Base-by-base conservation (phyloP, 2,113 vertebrate species). In the Zootoca vivipara region DNA sequence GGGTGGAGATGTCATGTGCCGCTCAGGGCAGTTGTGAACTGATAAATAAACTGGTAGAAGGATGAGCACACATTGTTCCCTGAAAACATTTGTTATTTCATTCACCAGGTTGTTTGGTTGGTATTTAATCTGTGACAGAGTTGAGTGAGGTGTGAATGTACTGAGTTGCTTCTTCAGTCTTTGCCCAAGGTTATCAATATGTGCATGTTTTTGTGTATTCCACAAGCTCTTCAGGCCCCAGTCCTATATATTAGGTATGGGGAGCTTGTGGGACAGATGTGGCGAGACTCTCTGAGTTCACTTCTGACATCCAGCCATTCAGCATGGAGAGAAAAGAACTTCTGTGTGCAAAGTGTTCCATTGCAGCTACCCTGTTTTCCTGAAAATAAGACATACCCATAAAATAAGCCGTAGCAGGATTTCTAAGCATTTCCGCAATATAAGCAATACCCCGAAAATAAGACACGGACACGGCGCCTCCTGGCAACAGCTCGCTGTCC, bases 81-180 rank as follows among this genome's bases (percentile, higher is more conserved):
- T 28, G 65, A 30, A 69, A 28, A 30, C 38, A 69, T 8, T 42
- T 42, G 20, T 26, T 22, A 3, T 13, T 83, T 15, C 5, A 93
- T 91, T 93, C 88, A 89, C 69, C 88, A 94, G 91, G 78, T 85
- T 90, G 83, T 89, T 80, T 88, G 89, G 87, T 75, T 75, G 74
- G 35, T 22, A 75, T 75, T 38, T 75, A 42, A 75, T 40, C 18
- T 42, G 40, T 24, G 28, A 85, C 72, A 83, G 35, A 70, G n/a
- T 5, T n/a, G 40, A 33, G 40, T 52, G 33, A 35, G 64, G 70
- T 9, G 33, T 75, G 20, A 35, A 40, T 4, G 73, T 1, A 26
- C 35, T 22, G 35, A 40, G 20, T 40, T 73, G 72, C n/a, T 73
- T 73, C 15, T 73, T 73, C 5, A 35, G n/a, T 33, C 16, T 73